Evolutionary conservation across 2,888 invertebrate species (phyloP), one percentile per base, ranked within the genome.

Genomic region (Idaea biselata): DNA sequence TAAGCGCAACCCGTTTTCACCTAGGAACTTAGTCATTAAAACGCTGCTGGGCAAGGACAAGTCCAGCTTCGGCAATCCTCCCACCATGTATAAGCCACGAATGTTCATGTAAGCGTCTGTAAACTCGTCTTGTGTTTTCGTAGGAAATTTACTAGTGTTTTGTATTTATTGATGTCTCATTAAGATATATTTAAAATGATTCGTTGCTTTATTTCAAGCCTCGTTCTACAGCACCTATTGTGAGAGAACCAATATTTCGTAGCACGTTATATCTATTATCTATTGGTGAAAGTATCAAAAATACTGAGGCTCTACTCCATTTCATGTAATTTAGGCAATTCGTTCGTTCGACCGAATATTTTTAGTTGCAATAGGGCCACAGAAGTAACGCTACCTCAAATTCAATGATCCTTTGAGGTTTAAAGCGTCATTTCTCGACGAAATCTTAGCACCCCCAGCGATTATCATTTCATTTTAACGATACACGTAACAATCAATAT

Each of bases 1-100:
- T 59, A 91, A 89, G 71, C 81, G 78, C 55, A 91, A 91, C 73
- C 91, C 91, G 1, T 90, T 91, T 62, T 89, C 90, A 7, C 84
- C 88, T 0, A 76, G 81, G 53, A 91, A 91, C 64, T 71, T 88
- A 33, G 80, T 91, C 17, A 68, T 91, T 18, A 83, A 74, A 66
- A 88, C 91, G 6, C 67, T 91, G 56, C 72, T 91, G 58, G 89
- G 88, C 1, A 89, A 81, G 70, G 88, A 90, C 66, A 82, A 78
- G 66, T 79, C 87, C 6, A 86, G 83, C 70, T 87, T 68, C 64
- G 88, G 84, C 11, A 78, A 84, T 1, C 78, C 88, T 2, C 80
- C 81, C 18, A 68, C 65, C n/a, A 67, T 79, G 73, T 78, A 78
- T 61, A 76, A 75, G 61, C 83, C 88, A 5, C 78, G 79, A 59